Conservation (phyloP, 2,888 invertebrate species). For the Meloe dianella region DNA sequence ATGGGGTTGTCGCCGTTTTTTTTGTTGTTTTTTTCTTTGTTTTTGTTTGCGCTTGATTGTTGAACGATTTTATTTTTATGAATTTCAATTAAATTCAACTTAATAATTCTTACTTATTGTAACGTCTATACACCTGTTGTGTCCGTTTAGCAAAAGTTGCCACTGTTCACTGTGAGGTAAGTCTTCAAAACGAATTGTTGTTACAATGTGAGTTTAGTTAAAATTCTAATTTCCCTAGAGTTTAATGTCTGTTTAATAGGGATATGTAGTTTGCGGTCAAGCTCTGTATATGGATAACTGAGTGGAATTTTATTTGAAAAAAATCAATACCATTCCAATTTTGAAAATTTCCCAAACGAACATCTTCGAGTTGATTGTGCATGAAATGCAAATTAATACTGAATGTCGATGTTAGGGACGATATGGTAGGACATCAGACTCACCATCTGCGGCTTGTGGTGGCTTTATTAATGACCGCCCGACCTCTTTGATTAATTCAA, state of each 20-base stretch:
- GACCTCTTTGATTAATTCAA: constrained; percentile 36
- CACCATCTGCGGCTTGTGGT: constrained; percentile 40
- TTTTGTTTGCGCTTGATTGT: neutral
- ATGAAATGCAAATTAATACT: constrained; percentile 45
- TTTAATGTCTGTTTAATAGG: constrained; percentile 22
- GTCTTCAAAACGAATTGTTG: constrained; percentile 21
- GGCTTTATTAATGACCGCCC: constrained; percentile 41
- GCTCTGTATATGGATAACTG: neutral
- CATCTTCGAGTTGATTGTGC: constrained; percentile 38
- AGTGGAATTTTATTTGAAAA: neutral
- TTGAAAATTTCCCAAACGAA: too few relatives aligned
- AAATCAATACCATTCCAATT: too few relatives aligned
- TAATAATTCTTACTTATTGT: neutral
- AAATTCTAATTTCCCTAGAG: constrained; percentile 31
- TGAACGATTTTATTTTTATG: neutral
- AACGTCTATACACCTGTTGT: neutral
- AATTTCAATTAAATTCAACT: neutral
- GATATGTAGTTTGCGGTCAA: constrained; percentile 22
- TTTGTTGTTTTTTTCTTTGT: neutral
- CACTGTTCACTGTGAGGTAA: constrained; percentile 19
- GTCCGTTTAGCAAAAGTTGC: neutral
- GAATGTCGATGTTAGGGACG: constrained; percentile 39
- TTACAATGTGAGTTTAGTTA: constrained; percentile 24
- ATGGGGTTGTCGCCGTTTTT: constrained; percentile 7
- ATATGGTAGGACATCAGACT: constrained; percentile 36